Evolutionary conservation across 2,113 vertebrate genomes (phyloP), one percentile per base, ranked within the genome.

Genomic region (Trematomus loennbergii): DNA sequence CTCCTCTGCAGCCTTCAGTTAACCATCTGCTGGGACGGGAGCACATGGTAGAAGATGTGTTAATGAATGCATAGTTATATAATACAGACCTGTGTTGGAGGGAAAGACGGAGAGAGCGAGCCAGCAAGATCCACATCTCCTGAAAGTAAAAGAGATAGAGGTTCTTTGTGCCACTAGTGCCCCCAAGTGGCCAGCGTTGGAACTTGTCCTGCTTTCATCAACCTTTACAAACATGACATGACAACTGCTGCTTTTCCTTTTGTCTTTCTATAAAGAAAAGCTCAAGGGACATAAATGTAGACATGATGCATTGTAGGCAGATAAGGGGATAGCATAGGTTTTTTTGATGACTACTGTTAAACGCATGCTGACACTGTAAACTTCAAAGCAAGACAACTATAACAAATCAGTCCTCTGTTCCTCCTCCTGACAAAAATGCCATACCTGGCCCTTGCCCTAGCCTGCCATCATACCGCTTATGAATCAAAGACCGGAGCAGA

Each of bases 111-210:
- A 52, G 20, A 49, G 45, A 55, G 22, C 29, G 53, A 25, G 48
- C 9, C 80, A 79, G 48, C 36, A 58, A 15, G 66, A 78, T 80
- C 70, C 65, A 71, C 79, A 60, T 78, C 70, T 50, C 64, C 67
- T 74, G 49, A 74, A 25, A 84, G 55, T 59, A 46, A 12, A 60
- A 60, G 48, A 58, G 48, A 50, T 61, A 55, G 16, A 20, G 15
- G 29, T 81, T 86, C 5, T 74, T 89, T 92, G 88, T 87, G 68
- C 70, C 87, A 79, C 81, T 20, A 94, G 85, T 94, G 93, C 93
- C 94, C 90, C 92, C 94, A 92, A 87, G 92, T 94, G 94, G 90
- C 43, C 12, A 0, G 3, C 16, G 3, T 16, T 43, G 11, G 86
- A 43, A 89, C 25, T 20, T 55, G 10, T 17, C 9, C 63, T 50